Percentiles rank a stretch among this genome's conserved stretches.
phyloP scores from a whole-genome alignment of 2,797 vertebrate species.

The Mormyrus proboscirostris region DNA sequence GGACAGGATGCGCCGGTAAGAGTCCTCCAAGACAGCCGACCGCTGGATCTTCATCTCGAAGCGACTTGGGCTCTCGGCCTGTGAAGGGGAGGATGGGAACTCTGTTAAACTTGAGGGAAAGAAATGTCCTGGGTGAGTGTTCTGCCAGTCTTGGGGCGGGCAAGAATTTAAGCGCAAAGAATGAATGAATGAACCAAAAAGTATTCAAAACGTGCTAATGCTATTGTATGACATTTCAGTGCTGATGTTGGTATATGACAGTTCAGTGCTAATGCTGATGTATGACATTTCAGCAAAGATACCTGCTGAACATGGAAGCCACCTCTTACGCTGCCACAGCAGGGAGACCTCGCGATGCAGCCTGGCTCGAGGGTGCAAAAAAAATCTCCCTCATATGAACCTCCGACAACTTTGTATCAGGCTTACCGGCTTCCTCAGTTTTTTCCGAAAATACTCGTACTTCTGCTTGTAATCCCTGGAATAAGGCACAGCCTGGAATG shows the following conservation, averaged over 20 bases:
- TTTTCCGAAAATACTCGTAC: slow-evolving; percentile 96
- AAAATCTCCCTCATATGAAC: neutral
- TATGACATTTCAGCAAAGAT: neutral
- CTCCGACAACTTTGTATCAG: neutral
- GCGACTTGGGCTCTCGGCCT: slow-evolving; percentile 91
- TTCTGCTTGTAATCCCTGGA: slow-evolving; percentile 98
- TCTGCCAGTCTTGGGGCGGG: neutral
- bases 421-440: slow-evolving; percentile 88
- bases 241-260: too few relatives aligned
- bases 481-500: slow-evolving; percentile 88
- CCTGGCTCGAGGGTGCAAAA: neutral
- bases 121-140: neutral
- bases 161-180: neutral
- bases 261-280: too few relatives aligned
- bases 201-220: neutral
- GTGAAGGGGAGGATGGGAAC: neutral
- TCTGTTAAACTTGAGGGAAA: neutral
- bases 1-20: slow-evolving; percentile 82
- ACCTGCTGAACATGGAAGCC: neutral
- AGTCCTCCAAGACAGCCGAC: slow-evolving; percentile 82
- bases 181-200: neutral
- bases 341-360: neutral
- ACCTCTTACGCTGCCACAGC: neutral
- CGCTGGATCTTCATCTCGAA: slow-evolving; percentile 90
- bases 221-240: neutral